Evolutionary conservation across 2,888 invertebrate genomes (phyloP).

Genomic region (Tetragonula carbonaria): DNA sequence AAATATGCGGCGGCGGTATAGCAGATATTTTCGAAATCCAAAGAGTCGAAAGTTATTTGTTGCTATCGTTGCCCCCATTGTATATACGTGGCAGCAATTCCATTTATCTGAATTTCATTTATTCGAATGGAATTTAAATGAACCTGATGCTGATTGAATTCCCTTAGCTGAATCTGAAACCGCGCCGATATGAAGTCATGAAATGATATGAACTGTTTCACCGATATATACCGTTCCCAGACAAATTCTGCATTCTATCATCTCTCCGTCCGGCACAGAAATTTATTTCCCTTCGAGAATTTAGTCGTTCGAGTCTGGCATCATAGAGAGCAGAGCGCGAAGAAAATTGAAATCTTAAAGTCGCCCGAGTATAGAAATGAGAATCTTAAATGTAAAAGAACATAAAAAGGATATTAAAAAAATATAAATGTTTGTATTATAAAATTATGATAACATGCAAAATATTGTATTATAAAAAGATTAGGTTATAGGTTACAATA

Average conservation of each 20-base stretch:
- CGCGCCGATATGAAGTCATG: background rate
- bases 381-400: too few relatives aligned
- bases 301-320: too few relatives aligned
- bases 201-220: background rate
- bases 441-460: too few relatives aligned
- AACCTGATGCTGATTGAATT: background rate
- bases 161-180: background rate
- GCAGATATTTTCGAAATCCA: background rate
- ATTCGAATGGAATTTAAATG: background rate
- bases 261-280: background rate
- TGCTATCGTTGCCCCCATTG: background rate
- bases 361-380: too few relatives aligned
- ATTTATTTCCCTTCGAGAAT: background rate
- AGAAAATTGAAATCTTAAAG: too few relatives aligned
- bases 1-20: background rate
- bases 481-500: too few relatives aligned
- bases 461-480: too few relatives aligned
- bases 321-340: too few relatives aligned
- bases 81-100: background rate
- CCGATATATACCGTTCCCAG: background rate
- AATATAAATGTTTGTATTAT: too few relatives aligned
- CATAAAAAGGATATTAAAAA: too few relatives aligned
- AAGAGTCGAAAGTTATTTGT: background rate
- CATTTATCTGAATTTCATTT: background rate
- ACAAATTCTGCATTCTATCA: background rate